A percentile compares a stretch with the other conserved stretches of the same genome.
These are phyloP conservation scores for Thyatira batis DNA, from an alignment of 2,888 invertebrate genomes.

Conservation along the genomic window DNA sequence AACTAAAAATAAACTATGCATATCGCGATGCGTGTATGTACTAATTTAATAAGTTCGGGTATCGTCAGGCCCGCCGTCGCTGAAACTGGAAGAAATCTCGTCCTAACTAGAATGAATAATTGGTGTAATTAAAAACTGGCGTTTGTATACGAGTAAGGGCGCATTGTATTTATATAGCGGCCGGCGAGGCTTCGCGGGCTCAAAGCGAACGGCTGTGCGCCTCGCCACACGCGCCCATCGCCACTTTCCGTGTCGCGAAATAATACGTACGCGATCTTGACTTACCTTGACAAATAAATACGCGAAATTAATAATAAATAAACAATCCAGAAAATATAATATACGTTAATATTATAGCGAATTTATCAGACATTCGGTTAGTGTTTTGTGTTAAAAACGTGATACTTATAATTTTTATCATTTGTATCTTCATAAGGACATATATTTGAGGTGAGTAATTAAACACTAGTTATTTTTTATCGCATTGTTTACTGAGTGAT, in stretches of 20 bases:
- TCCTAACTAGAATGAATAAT: slow-evolving; percentile 71
- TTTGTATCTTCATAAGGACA: slow-evolving; percentile 19
- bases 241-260: slow-evolving; percentile 6
- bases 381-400: slow-evolving; percentile 27
- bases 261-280: slow-evolving; percentile 6
- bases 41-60: slow-evolving; percentile 19
- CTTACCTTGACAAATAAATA: not conserved
- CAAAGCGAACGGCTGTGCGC: slow-evolving; percentile 37
- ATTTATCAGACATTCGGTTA: too few species aligned
- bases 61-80: slow-evolving; percentile 23
- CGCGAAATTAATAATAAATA: not conserved
- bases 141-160: slow-evolving; percentile 52
- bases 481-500: not conserved
- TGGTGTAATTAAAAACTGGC: slow-evolving; percentile 67
- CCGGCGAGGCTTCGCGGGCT: slow-evolving; percentile 55
- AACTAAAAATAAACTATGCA: slow-evolving; percentile 56
- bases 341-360: not conserved
- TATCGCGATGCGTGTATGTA: slow-evolving; percentile 4
- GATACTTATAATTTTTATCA: slow-evolving; percentile 26
- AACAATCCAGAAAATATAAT: not conserved
- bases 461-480: slow-evolving; percentile 12
- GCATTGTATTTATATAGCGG: slow-evolving; percentile 58
- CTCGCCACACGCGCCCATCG: slow-evolving; percentile 43
- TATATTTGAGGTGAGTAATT: slow-evolving; percentile 36
- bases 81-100: slow-evolving; percentile 71